Conservation (phyloP, 2,113 vertebrate genomes). For the Reinhardtius hippoglossoides region DNA sequence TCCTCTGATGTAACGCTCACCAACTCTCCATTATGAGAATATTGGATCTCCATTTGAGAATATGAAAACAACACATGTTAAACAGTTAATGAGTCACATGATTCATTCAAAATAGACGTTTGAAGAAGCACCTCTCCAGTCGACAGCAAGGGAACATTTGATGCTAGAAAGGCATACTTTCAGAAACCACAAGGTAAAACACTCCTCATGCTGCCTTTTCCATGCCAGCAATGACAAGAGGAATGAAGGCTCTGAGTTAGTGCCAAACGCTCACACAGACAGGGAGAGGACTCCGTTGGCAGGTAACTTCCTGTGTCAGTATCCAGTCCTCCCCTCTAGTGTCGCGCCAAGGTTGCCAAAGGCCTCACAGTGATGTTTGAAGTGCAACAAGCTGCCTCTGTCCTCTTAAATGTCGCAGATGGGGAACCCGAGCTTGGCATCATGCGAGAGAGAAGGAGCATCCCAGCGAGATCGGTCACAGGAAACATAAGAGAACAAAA, state of each 20-base stretch:
- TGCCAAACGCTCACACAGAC: conserved; percentile 43
- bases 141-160: conserved; percentile 11
- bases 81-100: not conserved
- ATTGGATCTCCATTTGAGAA: not conserved
- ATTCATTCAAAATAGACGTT: not conserved
- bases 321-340: conserved; percentile 49
- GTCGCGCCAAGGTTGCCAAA: conserved; percentile 50
- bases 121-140: conserved; percentile 5
- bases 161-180: conserved; percentile 20
- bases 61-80: not conserved
- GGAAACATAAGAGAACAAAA: conserved; percentile 53
- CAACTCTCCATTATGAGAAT: not conserved
- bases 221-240: conserved; percentile 62
- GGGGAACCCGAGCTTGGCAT: conserved; percentile 69
- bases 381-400: conserved; percentile 69
- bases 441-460: conserved; percentile 53
- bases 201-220: conserved; percentile 44
- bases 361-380: conserved; percentile 63
- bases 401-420: conserved; percentile 66
- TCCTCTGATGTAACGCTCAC: not conserved
- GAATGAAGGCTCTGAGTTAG: conserved; percentile 26
- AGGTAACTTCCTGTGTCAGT: conserved; percentile 57
- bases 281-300: conserved; percentile 50
- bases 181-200: conserved; percentile 34
- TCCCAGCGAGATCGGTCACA: conserved; percentile 49